Evolutionary conservation across 2,888 invertebrate genomes (phyloP).

Genomic region (Phengaris arion): DNA sequence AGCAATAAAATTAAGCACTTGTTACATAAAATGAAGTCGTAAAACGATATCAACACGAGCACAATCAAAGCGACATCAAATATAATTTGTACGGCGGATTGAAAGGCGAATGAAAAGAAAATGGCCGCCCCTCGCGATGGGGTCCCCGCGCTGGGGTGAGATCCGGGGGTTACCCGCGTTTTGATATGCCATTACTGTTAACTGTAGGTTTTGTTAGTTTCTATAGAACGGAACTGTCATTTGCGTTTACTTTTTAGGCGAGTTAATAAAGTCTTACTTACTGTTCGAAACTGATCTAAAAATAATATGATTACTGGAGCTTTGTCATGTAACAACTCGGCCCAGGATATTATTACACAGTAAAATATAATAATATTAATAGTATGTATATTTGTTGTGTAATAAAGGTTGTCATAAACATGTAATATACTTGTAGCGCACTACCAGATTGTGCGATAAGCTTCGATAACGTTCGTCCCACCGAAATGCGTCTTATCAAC

Average conservation of each 20-base stretch:
- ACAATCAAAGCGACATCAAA: slow-evolving; percentile 27
- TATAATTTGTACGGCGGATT: slow-evolving; percentile 26
- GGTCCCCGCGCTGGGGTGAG: background rate
- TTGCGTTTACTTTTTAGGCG: background rate
- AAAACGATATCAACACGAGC: slow-evolving; percentile 21
- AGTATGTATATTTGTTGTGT: background rate
- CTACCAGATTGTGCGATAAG: slow-evolving; percentile 67
- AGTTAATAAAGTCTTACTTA: background rate
- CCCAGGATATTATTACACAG: background rate
- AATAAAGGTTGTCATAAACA: slow-evolving; percentile 26
- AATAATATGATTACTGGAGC: background rate
- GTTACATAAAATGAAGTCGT: slow-evolving; percentile 18
- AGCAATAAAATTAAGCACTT: slow-evolving; percentile 20
- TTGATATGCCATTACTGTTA: slow-evolving; percentile 20
- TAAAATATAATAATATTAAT: background rate
- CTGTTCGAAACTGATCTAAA: background rate
- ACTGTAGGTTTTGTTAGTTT: background rate
- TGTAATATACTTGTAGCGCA: slow-evolving; percentile 64
- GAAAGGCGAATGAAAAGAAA: slow-evolving; percentile 28
- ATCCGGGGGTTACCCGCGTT: slow-evolving; percentile 8
- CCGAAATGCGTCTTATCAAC: slow-evolving; percentile 47
- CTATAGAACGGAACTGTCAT: background rate
- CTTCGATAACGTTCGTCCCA: slow-evolving; percentile 47
- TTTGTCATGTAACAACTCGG: background rate
- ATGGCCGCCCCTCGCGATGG: slow-evolving; percentile 24